Percentiles rank a stretch among this genome's conserved stretches.
phyloP scores from a whole-genome alignment of 2,888 invertebrate genomes.

The Chorisops tibialis region DNA sequence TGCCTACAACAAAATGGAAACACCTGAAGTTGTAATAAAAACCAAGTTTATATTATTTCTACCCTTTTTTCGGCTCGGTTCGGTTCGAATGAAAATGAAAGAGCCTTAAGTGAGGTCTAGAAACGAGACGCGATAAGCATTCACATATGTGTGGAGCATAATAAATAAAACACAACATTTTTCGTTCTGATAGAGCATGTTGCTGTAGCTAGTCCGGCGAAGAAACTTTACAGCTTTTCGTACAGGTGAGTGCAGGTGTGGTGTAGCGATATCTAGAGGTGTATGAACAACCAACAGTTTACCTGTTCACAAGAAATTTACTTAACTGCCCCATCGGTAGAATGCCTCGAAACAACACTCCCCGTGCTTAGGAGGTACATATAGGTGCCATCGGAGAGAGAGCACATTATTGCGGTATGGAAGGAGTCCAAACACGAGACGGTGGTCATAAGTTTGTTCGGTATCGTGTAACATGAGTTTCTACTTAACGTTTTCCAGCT shows the following conservation, averaged over 20 bases:
- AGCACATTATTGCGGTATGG: conserved; percentile 19
- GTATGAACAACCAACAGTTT: conserved; percentile 5
- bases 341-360: neutral
- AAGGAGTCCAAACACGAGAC: conserved; percentile 23
- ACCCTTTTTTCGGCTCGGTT: neutral
- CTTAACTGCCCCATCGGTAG: conserved; percentile 21
- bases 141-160: no score
- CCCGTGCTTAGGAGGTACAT: conserved; percentile 10
- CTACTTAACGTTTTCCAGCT: conserved; percentile 28
- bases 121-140: neutral
- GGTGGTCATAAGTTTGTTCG: conserved; percentile 28
- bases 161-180: conserved; percentile 17
- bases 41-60: neutral
- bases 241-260: conserved; percentile 17
- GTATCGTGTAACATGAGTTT: conserved; percentile 29
- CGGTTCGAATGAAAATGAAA: neutral
- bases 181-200: conserved; percentile 16
- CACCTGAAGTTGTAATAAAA: conserved; percentile 27
- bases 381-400: conserved; percentile 10
- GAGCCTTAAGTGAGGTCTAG: neutral
- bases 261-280: no score
- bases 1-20: conserved; percentile 4
- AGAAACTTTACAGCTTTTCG: conserved; percentile 15
- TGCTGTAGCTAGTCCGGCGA: neutral
- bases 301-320: conserved; percentile 23